These are phyloP conservation scores for Ernsta delagoae DNA, from an alignment of 2,888 invertebrate genomes.

Conservation along the genomic window DNA sequence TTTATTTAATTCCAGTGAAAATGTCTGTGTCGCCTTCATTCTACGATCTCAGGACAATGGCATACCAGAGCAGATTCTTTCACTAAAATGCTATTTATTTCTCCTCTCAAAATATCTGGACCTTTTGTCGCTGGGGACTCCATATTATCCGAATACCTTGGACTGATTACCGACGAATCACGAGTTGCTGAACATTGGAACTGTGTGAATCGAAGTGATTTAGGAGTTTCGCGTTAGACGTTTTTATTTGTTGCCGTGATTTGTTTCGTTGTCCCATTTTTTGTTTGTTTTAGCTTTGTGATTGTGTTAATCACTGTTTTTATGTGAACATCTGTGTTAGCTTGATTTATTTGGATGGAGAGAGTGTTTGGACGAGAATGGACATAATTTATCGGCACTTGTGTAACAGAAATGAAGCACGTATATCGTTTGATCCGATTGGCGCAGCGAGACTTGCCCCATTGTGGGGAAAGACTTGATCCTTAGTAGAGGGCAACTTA, in stretches of 20 bases:
- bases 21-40: too few species aligned
- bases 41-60: background rate
- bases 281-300: background rate
- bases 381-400: too few species aligned
- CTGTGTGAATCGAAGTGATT: conserved; percentile 20
- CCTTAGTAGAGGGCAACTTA: too few species aligned
- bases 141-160: conserved; percentile 7
- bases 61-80: background rate
- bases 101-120: conserved; percentile 1
- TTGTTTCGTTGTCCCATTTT: background rate
- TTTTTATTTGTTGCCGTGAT: conserved; percentile 17
- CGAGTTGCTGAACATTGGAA: background rate
- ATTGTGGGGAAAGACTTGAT: too few species aligned
- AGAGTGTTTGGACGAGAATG: background rate
- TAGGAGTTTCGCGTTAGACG: conserved; percentile 4
- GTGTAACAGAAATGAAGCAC: too few species aligned
- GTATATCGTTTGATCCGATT: too few species aligned
- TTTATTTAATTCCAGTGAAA: too few species aligned
- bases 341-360: background rate
- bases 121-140: conserved; percentile 5
- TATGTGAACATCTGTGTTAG: background rate
- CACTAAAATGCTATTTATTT: conserved; percentile 1
- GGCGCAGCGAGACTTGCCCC: too few species aligned
- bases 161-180: background rate
- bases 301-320: background rate